A percentile compares a stretch with the other conserved stretches of the same genome.
Evolutionary conservation across 2,113 vertebrate genomes (phyloP).

Genomic region (Beaufortia kweichowensis): DNA sequence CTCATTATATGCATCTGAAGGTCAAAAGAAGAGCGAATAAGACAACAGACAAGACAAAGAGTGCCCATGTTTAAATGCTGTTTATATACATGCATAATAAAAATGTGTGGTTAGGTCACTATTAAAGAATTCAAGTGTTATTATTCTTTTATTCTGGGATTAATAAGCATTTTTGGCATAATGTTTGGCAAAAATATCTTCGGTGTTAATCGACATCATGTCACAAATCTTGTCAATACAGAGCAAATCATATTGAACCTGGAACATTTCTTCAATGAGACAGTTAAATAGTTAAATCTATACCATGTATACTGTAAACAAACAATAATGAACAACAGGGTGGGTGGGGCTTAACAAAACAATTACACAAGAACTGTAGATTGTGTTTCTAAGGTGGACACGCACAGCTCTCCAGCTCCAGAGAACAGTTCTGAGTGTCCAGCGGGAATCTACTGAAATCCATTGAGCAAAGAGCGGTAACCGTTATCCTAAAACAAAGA

Average conservation of each 20-base stretch:
- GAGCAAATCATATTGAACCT: too few species aligned
- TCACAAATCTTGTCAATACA: too few species aligned
- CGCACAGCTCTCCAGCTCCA: slow-evolving; percentile 95
- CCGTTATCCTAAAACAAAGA: slow-evolving; percentile 80
- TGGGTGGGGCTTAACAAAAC: neutral
- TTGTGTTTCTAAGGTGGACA: slow-evolving; percentile 41
- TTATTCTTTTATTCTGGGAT: too few species aligned
- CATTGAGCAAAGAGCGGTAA: slow-evolving; percentile 90
- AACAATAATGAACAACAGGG: neutral
- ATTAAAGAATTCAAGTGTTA: too few species aligned
- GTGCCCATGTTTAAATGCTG: neutral
- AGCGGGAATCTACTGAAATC: slow-evolving; percentile 94
- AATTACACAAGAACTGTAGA: slow-evolving; percentile 7
- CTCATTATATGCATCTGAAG: slow-evolving; percentile 87
- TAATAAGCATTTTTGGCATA: too few species aligned
- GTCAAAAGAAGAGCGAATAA: slow-evolving; percentile 23
- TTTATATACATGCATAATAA: neutral
- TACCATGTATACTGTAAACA: neutral
- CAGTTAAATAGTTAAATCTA: neutral
- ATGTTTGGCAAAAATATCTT: too few species aligned
- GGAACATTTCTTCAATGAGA: neutral
- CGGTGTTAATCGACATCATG: too few species aligned
- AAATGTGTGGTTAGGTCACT: neutral
- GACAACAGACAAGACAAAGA: neutral
- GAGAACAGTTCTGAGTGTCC: slow-evolving; percentile 90